Conservation (phyloP, 2,888 invertebrate species). For the Margaritifera margaritifera region DNA sequence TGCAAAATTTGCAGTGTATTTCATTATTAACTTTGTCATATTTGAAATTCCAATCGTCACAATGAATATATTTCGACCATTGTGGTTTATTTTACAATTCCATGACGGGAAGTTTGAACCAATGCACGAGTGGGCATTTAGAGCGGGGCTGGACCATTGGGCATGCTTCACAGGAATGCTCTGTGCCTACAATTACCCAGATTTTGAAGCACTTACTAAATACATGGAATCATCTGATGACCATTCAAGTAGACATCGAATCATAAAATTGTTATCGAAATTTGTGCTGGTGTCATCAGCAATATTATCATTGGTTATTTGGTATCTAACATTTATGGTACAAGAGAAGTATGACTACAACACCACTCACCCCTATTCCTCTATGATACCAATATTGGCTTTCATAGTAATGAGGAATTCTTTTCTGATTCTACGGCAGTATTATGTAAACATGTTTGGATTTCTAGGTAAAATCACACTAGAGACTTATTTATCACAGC, state of each 20-base stretch:
- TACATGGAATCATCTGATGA: constrained; percentile 41
- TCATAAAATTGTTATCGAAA: constrained; percentile 2
- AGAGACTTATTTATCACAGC: constrained; percentile 63
- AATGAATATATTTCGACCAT: constrained; percentile 46
- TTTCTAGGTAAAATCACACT: constrained; percentile 60
- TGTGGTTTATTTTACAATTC: constrained; percentile 47
- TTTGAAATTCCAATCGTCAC: constrained; percentile 53
- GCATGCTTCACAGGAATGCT: constrained; percentile 60
- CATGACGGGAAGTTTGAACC: constrained; percentile 34
- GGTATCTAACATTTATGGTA: constrained; percentile 42
- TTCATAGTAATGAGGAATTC: constrained; percentile 55
- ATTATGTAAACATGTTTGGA: constrained; percentile 52
- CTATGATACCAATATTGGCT: constrained; percentile 47
- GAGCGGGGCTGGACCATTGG: constrained; percentile 62
- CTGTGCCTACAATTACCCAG: constrained; percentile 64
- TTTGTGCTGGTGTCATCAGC: constrained; percentile 19
- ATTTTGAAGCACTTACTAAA: constrained; percentile 51
- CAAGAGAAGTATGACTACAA: constrained; percentile 53
- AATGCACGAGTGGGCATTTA: constrained; percentile 60
- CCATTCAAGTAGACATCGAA: constrained; percentile 1
- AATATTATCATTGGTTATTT: constrained; percentile 17
- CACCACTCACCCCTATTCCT: constrained; percentile 51
- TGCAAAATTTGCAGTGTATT: constrained; percentile 52
- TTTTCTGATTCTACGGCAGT: constrained; percentile 44
- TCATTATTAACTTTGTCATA: constrained; percentile 47